These are phyloP conservation scores for Girardinus metallicus DNA, from an alignment of 2,797 vertebrate species.

Conservation along the genomic window DNA sequence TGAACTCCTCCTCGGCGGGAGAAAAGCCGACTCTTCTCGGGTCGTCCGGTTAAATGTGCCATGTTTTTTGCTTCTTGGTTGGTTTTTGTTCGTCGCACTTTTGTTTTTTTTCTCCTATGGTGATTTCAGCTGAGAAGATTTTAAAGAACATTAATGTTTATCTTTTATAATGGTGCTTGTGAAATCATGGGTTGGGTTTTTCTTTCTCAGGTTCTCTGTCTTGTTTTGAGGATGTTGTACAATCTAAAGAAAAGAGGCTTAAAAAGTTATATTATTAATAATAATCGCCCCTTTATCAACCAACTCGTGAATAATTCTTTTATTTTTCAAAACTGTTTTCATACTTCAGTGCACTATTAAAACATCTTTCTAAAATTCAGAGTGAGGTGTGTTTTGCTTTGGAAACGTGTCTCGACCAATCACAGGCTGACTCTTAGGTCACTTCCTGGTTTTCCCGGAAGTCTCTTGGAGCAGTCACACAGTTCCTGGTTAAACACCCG, in stretches of 20 bases:
- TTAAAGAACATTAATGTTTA: constrained; percentile 5
- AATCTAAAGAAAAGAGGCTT: constrained; percentile 36
- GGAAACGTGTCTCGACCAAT: not conserved
- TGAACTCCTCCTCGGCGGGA: not conserved
- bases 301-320: constrained; percentile 46
- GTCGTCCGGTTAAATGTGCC: constrained; percentile 24
- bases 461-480: not conserved
- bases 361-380: constrained; percentile 53
- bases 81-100: constrained; percentile 30
- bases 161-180: constrained; percentile 58
- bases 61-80: constrained; percentile 5
- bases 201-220: constrained; percentile 69
- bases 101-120: constrained; percentile 1
- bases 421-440: too few relatives aligned
- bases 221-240: constrained; percentile 41
- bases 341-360: constrained; percentile 72
- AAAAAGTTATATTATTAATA: not conserved
- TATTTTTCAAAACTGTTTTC: constrained; percentile 56
- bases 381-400: not conserved
- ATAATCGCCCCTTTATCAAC: constrained; percentile 28
- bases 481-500: not conserved
- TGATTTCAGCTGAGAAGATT: constrained; percentile 10
- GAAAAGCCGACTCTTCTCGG: constrained; percentile 24
- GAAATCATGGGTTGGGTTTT: constrained; percentile 40
- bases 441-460: too few relatives aligned